These are phyloP conservation scores for Drosophila neonasuta DNA, from an alignment of 2,888 invertebrate genomes.

Conservation along the genomic window DNA sequence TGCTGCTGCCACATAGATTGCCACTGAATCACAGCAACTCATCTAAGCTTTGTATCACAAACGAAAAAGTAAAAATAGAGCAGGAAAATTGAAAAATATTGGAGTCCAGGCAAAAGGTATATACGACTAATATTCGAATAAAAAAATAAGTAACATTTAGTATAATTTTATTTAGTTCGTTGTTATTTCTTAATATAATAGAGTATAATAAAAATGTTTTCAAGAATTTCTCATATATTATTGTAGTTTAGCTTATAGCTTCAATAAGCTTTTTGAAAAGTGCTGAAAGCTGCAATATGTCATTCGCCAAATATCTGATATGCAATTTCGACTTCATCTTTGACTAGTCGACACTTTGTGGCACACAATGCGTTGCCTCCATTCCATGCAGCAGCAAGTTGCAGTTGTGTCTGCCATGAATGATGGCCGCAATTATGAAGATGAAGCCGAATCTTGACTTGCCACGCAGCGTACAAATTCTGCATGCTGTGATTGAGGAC, in stretches of 20 bases:
- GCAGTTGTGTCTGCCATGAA: slow-evolving; percentile 30
- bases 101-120: slow-evolving; percentile 47
- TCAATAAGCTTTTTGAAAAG: not conserved
- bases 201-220: too few species aligned
- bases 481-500: slow-evolving; percentile 40
- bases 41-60: not conserved
- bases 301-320: not conserved
- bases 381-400: not conserved
- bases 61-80: slow-evolving; percentile 50
- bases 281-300: not conserved
- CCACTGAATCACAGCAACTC: not conserved
- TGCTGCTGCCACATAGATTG: not conserved
- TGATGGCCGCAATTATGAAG: slow-evolving; percentile 26
- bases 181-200: too few species aligned
- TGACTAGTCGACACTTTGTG: not conserved
- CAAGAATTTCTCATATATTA: too few species aligned
- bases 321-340: not conserved
- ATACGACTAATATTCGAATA: too few species aligned
- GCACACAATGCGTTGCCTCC: not conserved
- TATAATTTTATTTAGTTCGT: too few species aligned
- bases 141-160: not conserved
- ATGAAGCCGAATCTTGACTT: slow-evolving; percentile 21
- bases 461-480: not conserved
- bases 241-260: too few species aligned
- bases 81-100: slow-evolving; percentile 37